Evolutionary conservation across 2,113 vertebrate species (phyloP).

Genomic region (Bubo scandiacus): DNA sequence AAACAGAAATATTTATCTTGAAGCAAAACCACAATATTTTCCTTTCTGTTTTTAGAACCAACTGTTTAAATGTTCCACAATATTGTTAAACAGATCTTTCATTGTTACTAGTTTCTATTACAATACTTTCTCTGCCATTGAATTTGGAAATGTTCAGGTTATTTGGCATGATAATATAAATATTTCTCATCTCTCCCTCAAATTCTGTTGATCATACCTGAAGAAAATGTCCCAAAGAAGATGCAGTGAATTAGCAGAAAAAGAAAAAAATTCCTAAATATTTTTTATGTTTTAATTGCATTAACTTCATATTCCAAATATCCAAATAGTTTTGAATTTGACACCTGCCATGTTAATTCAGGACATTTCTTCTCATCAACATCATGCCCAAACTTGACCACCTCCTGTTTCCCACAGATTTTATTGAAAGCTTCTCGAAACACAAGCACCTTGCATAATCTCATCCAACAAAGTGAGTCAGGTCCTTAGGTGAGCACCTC

Average conservation of each 20-base stretch:
- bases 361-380: background rate
- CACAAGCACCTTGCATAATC: background rate
- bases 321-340: background rate
- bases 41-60: conserved; percentile 37
- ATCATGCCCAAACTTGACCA: background rate
- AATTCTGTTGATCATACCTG: background rate
- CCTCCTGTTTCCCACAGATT: background rate
- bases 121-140: background rate
- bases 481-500: background rate
- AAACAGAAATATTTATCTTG: conserved; percentile 44
- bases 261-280: background rate
- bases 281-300: background rate
- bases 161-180: background rate
- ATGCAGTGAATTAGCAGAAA: background rate
- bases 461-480: background rate
- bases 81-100: background rate
- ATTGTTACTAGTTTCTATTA: background rate
- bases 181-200: background rate
- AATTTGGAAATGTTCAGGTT: background rate
- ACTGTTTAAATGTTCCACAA: background rate
- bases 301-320: background rate
- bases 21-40: conserved; percentile 21
- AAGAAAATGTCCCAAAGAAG: background rate
- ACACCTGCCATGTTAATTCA: background rate
- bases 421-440: background rate